Evolutionary conservation across 2,797 vertebrate species (phyloP).

Genomic region (Rhadinocentrus ornatus): DNA sequence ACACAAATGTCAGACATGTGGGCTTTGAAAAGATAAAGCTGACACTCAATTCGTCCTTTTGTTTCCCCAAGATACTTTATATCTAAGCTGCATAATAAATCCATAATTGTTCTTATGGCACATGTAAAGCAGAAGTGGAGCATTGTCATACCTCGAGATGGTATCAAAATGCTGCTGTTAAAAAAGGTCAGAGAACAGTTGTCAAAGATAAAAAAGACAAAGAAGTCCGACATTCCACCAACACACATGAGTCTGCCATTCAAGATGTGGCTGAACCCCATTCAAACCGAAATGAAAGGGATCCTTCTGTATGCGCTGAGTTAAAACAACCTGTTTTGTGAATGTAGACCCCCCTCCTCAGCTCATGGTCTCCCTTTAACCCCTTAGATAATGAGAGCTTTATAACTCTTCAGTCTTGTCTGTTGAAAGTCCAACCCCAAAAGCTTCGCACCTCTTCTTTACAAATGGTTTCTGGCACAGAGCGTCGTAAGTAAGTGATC

Average conservation of each 20-base stretch:
- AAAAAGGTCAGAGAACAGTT: constrained; percentile 12
- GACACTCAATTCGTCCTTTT: constrained; percentile 36
- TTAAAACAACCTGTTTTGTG: constrained; percentile 43
- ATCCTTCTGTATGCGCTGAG: constrained; percentile 2
- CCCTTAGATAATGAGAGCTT: constrained; percentile 42
- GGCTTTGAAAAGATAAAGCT: constrained; percentile 31
- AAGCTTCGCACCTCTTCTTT: constrained; percentile 35
- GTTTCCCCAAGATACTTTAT: constrained; percentile 16
- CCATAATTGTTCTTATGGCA: constrained; percentile 45
- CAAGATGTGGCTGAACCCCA: constrained; percentile 14
- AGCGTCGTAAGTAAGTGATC: background rate
- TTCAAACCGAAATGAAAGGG: constrained; percentile 28
- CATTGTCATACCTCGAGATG: constrained; percentile 22
- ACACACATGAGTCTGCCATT: constrained; percentile 19
- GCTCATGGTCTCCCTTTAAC: constrained; percentile 28
- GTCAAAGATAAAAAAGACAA: constrained; percentile 19
- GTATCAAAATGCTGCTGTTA: constrained; percentile 28
- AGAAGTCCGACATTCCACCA: constrained; percentile 18
- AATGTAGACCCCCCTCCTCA: background rate
- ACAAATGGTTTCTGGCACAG: constrained; percentile 29
- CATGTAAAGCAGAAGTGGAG: constrained; percentile 42
- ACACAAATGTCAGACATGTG: constrained; percentile 48
- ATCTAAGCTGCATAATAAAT: constrained; percentile 35
- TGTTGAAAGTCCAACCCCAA: constrained; percentile 14
- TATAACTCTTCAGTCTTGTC: constrained; percentile 43